Evolutionary conservation across 2,888 invertebrate species (phyloP), one percentile per base, ranked within the genome.

Genomic region (Zele albiditarsus): DNA sequence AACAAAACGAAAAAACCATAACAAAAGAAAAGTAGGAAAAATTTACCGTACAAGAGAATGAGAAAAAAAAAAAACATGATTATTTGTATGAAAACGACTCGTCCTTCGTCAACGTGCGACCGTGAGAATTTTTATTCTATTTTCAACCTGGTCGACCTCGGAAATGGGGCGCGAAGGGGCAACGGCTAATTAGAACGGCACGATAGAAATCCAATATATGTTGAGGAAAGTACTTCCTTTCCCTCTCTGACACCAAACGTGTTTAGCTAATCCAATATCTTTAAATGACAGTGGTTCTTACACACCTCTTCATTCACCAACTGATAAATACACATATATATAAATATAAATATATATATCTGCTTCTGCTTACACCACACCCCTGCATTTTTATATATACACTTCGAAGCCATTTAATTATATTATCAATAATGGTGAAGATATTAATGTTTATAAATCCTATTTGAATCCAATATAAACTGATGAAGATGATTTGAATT

Each of bases 111-210:
- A 75, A 75, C 53, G 71, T 53, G 53, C 71, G 75, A 75, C 75
- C 71, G 74, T 74, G 74, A 77, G 75, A 71, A 68, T 77, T 77
- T 77, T 74, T 63, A 75, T 69, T 74, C 77, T 77, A 77, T 78
- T 76, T 78, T 76, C 62, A 76, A 70, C 33, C 72, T 46, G 38
- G 70, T 66, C 49, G 68, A 75, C 77, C 72, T 78, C 69, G 78
- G 75, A 77, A 77, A 69, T 75, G 77, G 73, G 75, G 73, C 75
- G 75, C 75, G 71, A 78, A 78, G 78, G 78, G 75, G 71, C 77
- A 75, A 73, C 73, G 67, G 73, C 76, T 78, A 78, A 78, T 78
- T 78, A 78, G 78, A 76, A 75, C 78, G 62, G 38, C 76, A 78
- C 73, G 74, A 78, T 78, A 76, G 74, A 78, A 77, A 77, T 78